Evolutionary conservation across 2,113 vertebrate genomes (phyloP).

Genomic region (Ancistrus triradiatus): DNA sequence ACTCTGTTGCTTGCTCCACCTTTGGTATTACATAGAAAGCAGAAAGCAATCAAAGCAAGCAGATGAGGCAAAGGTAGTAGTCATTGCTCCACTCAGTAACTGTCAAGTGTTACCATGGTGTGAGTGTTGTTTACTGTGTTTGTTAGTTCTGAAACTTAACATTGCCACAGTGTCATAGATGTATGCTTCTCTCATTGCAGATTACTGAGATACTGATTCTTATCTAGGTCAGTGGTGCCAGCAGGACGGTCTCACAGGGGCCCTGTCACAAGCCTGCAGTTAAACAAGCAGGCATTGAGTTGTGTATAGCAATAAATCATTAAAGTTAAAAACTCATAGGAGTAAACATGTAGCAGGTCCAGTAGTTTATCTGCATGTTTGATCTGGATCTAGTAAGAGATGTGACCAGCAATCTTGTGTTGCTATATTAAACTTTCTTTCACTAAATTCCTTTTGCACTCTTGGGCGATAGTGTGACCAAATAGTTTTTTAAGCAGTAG

Average conservation of each 20-base stretch:
- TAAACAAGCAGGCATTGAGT: constrained; percentile 40
- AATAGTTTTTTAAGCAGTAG: no score
- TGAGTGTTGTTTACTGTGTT: not conserved
- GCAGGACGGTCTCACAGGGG: constrained; percentile 33
- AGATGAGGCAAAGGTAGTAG: not conserved
- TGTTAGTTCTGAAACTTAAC: no score
- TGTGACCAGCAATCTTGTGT: no score
- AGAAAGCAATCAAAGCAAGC: not conserved
- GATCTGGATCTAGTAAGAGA: no score
- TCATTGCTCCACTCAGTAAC: not conserved
- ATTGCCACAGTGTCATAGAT: no score
- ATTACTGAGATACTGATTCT: no score
- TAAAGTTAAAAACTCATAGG: constrained; percentile 31
- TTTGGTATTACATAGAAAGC: not conserved
- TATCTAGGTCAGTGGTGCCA: constrained; percentile 30
- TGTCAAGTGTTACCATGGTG: not conserved
- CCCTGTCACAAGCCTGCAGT: constrained; percentile 42
- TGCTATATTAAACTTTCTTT: no score
- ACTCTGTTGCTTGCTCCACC: not conserved
- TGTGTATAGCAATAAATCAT: constrained; percentile 42
- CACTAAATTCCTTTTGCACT: no score
- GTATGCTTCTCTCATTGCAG: no score
- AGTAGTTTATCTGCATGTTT: no score
- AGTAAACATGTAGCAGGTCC: constrained; percentile 10
- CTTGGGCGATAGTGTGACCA: no score